Evolutionary conservation across 1,140 invertebrate species (phyloP).

Genomic region (Drosophila sulfurigaster): DNA sequence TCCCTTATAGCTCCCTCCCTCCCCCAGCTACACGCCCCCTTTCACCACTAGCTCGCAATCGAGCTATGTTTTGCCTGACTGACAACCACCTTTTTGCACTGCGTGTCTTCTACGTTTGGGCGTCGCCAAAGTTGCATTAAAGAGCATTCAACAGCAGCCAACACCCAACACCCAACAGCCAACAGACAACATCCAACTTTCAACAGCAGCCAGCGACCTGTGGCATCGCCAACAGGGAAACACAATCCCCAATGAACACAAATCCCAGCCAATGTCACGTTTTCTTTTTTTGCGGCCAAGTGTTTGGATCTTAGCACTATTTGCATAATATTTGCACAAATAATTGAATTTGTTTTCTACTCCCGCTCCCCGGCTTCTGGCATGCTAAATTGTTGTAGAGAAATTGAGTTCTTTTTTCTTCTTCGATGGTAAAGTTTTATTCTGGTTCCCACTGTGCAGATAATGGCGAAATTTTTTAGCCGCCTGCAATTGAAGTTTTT

Average conservation of each 20-base stretch:
- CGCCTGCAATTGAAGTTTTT: constrained; percentile 73
- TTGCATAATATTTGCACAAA: constrained; percentile 84
- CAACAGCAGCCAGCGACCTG: constrained; percentile 43
- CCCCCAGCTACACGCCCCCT: background rate
- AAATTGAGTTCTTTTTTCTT: constrained; percentile 21
- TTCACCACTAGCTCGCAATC: background rate
- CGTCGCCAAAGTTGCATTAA: constrained; percentile 56
- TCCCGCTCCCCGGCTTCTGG: background rate
- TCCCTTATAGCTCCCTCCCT: too few species aligned
- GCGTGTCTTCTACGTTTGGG: constrained; percentile 30
- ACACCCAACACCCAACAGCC: background rate
- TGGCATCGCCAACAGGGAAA: constrained; percentile 28
- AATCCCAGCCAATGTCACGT: constrained; percentile 63
- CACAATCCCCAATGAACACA: background rate
- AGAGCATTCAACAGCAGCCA: constrained; percentile 36
- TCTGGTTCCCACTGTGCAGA: constrained; percentile 33
- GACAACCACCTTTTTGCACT: constrained; percentile 34
- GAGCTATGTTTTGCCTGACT: constrained; percentile 23
- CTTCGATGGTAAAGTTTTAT: constrained; percentile 42
- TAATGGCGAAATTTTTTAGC: constrained; percentile 49
- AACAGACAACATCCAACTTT: background rate
- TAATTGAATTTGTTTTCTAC: constrained; percentile 80
- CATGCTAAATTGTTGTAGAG: constrained; percentile 51
- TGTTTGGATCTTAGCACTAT: constrained; percentile 52
- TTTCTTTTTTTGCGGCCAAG: constrained; percentile 33